Evolutionary conservation across 2,888 invertebrate species (phyloP), one percentile per base, ranked within the genome.

Genomic region (Stegophylla sp.): DNA sequence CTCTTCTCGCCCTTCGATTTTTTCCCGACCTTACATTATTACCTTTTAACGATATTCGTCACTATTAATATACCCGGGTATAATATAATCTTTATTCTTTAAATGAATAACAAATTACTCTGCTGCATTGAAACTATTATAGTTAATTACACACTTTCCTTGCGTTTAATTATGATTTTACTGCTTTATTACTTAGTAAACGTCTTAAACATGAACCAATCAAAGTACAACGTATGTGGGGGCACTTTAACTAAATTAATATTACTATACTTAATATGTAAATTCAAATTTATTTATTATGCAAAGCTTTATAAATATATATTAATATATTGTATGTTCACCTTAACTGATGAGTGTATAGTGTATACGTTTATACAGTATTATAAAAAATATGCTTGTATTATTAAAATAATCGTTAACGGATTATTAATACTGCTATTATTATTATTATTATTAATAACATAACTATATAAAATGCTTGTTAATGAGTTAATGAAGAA

Each of bases 131-230:
- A 5, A 28, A 26, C 26, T 26, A 28, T 48, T 69, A 69, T 51
- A 28, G 26, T 67, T 69, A 69, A 69, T 69, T 69, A 48, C 48
- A 69, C 28, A 26, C n/a, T 28, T 51, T 69, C 51, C 28, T 12
- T 43, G 56, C 56, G 12, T 56, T 56, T 56, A 56, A 56, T 56
- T 56, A 56, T 3, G 10, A 56, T 56, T 56, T 56, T 56, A 56
- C 20, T n/a, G 20, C 56, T 56, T 56, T 56, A 56, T 20, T n/a
- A 20, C 56, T 56, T 23, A 12, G 20, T 56, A 56, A 56, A 56
- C 10, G 56, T 56, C 10, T 10, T 56, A 23, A 56, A 56, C 23
- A 23, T 10, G 56, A 2, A 23, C 10, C 10, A 20, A 56, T 56
- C 56, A 23, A 56, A 9, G 23, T 56, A 10, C 56, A 12, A 23